Base-by-base conservation (phyloP, 2,888 invertebrate species). In the Glaucopsyche alexis region DNA sequence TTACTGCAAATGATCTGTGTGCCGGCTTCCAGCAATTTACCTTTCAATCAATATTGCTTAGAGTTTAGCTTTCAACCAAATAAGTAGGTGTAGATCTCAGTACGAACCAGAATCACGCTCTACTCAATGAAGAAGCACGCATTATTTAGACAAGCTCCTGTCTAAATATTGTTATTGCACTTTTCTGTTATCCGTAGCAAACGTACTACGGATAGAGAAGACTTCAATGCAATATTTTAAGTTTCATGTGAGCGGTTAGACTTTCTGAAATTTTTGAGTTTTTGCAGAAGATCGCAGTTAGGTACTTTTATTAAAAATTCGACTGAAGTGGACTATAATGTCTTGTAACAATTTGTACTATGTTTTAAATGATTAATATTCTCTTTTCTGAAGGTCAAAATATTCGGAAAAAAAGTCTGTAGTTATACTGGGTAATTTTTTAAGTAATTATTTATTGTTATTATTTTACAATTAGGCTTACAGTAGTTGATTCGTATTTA, bases 1-100 rank as follows among this genome's bases (percentile, higher is more conserved):
- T 93, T 93, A 93, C 91, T 86, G 86, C 84, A 79, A 93, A 93
- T 91, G 88, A 93, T 93, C 92, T 85, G 85, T 87, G 82, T 88
- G 86, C 88, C 86, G 87, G 90, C 87, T 88, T 89, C 85, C 84
- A 77, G 88, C 88, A 93, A 93, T 93, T 93, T 93, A 90, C 86
- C 92, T 89, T 93, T 93, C 93, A 93, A 91, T 93, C 93, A 93
- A 85, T 81, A 81, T 78, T 80, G 86, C 86, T 79, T 78, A 73
- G 75, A 79, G 79, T 84, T 85, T 83, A 81, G 82, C 82, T 85
- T 85, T 85, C 87, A 86, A 85, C 85, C 82, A 81, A 79, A 82
- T 77, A 77, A 79, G 79, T 76, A 78, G 19, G 11, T 11, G 45
- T 42, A 45, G 45, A 45, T 47, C 45, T 47, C 19, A 45, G 45